Evolutionary conservation across 1,140 invertebrate species (phyloP).

Genomic region (Drosophila trapezifrons): DNA sequence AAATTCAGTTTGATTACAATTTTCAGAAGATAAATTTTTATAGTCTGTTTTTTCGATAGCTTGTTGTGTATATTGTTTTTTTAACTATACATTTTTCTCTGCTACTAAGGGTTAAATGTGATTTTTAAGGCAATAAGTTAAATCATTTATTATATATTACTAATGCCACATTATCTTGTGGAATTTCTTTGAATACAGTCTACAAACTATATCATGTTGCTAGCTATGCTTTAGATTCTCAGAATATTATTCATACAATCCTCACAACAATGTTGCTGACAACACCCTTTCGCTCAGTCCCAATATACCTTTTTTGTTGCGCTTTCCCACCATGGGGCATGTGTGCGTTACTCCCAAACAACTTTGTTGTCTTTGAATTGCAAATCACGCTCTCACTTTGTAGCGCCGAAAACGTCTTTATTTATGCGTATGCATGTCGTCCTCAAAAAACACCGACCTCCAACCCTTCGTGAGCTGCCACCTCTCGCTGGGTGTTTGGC

Average conservation of each 20-base stretch:
- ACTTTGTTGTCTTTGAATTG: constrained; percentile 78
- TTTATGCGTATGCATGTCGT: constrained; percentile 75
- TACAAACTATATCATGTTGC: background rate
- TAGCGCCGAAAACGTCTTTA: constrained; percentile 69
- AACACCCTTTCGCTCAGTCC: background rate
- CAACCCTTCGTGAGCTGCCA: background rate
- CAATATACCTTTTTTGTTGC: constrained; percentile 21
- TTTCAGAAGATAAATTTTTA: too few relatives aligned
- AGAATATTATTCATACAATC: background rate
- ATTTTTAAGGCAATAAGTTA: background rate
- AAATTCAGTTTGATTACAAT: background rate
- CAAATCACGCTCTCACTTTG: constrained; percentile 72
- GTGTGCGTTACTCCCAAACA: constrained; percentile 53
- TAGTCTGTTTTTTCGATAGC: background rate
- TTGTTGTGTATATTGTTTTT: background rate
- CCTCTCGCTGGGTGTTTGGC: background rate
- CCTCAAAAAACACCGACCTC: constrained; percentile 12
- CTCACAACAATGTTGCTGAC: background rate
- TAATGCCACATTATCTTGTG: background rate
- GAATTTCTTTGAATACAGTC: background rate
- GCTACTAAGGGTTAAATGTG: background rate
- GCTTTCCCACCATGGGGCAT: background rate
- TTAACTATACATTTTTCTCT: background rate
- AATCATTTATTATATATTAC: too few relatives aligned
- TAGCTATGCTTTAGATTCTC: too few relatives aligned